Percentiles rank a stretch among this genome's conserved stretches.
Conservation (phyloP, 2,888 invertebrate species). For the Sminthurinus aureus region DNA sequence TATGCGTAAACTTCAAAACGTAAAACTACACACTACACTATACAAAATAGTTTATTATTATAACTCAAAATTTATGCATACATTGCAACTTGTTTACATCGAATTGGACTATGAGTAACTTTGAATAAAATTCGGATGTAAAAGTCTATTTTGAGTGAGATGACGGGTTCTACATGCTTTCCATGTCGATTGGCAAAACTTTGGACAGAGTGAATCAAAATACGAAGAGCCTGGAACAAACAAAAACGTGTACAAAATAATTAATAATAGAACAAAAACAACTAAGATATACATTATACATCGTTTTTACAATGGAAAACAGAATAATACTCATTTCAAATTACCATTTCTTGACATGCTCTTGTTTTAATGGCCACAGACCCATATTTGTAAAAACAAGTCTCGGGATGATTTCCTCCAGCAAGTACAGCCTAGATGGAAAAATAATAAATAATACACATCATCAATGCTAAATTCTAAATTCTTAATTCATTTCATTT, state of each 20-base stretch:
- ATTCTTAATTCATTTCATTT: too few species aligned
- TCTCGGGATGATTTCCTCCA: slow-evolving; percentile 95
- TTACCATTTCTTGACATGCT: slow-evolving; percentile 94
- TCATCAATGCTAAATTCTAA: neutral
- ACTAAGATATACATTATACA: too few species aligned
- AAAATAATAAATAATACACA: neutral
- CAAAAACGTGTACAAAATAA: neutral
- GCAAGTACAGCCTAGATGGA: slow-evolving; percentile 78
- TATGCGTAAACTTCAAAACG: neutral
- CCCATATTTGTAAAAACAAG: slow-evolving; percentile 93
- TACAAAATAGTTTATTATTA: too few species aligned
- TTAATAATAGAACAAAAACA: neutral
- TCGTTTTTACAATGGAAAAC: neutral
- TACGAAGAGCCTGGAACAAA: slow-evolving; percentile 80
- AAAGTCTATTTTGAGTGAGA: slow-evolving; percentile 94
- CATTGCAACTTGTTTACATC: slow-evolving; percentile 87
- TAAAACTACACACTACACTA: slow-evolving; percentile 6
- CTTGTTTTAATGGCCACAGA: slow-evolving; percentile 84
- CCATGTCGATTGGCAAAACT: slow-evolving; percentile 92
- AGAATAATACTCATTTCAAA: slow-evolving; percentile 45
- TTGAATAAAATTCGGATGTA: slow-evolving; percentile 93
- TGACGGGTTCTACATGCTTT: slow-evolving; percentile 86
- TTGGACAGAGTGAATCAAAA: slow-evolving; percentile 88
- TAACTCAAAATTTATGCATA: too few species aligned
- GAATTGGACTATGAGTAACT: slow-evolving; percentile 78